Conservation (phyloP, 2,888 invertebrate genomes). For the Leucozona laternaria region DNA sequence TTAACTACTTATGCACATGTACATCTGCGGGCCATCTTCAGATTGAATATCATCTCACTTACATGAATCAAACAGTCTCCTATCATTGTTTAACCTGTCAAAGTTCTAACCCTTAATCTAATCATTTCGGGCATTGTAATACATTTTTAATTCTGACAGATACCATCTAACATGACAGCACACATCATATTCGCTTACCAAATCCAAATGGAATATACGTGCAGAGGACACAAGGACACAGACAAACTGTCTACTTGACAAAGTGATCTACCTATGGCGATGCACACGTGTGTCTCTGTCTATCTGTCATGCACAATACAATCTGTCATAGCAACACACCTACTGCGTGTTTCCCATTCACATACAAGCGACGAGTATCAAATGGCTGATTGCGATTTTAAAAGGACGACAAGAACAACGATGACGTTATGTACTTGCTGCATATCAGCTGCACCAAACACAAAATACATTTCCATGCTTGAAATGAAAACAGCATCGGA, state of each 20-base stretch:
- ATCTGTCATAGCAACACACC: not conserved
- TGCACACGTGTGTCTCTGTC: not conserved
- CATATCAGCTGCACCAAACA: not conserved
- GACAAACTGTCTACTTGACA: not conserved
- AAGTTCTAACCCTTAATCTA: not conserved
- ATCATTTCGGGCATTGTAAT: not conserved
- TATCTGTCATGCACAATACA: not conserved
- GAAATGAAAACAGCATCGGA: not conserved
- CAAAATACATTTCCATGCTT: not conserved
- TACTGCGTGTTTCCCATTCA: not conserved
- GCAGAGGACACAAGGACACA: not conserved
- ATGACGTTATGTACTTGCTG: not conserved
- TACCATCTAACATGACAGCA: not conserved
- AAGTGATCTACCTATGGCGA: not conserved
- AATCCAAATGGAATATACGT: not conserved
- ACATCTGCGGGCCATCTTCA: not conserved
- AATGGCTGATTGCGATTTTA: constrained; percentile 1
- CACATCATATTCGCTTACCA: not conserved
- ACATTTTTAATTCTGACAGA: not conserved
- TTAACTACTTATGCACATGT: not conserved
- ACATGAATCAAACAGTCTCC: not conserved
- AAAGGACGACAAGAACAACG: not conserved
- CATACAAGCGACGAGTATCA: not conserved
- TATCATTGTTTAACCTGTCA: not conserved
- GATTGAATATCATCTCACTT: not conserved